Conservation (phyloP, 1,140 invertebrate genomes). For the Trissolcus basalis region DNA sequence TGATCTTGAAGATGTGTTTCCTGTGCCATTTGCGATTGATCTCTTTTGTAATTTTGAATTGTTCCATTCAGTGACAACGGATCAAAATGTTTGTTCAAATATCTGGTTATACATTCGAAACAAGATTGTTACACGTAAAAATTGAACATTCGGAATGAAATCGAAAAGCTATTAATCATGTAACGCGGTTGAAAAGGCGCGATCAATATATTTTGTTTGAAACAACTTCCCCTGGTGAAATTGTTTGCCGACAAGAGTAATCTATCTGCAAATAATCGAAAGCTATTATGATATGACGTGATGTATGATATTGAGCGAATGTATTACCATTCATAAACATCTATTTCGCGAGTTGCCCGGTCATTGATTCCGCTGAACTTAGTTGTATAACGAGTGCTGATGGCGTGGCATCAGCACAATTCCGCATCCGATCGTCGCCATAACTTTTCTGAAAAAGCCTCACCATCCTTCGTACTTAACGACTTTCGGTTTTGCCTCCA, state of each 20-base stretch:
- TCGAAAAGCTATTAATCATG: background rate
- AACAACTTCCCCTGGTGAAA: constrained; percentile 26
- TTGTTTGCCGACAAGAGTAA: constrained; percentile 17
- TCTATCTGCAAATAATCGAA: constrained; percentile 52
- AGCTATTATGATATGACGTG: constrained; percentile 53
- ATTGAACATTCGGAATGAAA: background rate
- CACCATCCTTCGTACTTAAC: constrained; percentile 10
- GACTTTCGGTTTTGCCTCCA: constrained; percentile 26
- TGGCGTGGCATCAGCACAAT: constrained; percentile 51
- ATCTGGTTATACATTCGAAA: no score
- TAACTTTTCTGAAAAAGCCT: constrained; percentile 18
- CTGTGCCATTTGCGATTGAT: background rate
- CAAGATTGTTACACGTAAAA: no score
- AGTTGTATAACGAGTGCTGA: constrained; percentile 43
- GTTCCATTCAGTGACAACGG: background rate
- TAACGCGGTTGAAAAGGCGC: constrained; percentile 3
- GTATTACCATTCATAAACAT: constrained; percentile 59
- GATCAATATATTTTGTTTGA: constrained; percentile 20
- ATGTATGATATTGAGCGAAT: constrained; percentile 51
- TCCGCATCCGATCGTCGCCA: constrained; percentile 35
- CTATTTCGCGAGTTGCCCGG: constrained; percentile 43
- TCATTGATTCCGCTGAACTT: constrained; percentile 48
- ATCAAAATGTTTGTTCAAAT: no score
- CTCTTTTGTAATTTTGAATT: background rate
- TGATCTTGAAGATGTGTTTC: constrained; percentile 13